phyloP scores from a whole-genome alignment of 2,888 invertebrate species.

The Andrena trimmerana region DNA sequence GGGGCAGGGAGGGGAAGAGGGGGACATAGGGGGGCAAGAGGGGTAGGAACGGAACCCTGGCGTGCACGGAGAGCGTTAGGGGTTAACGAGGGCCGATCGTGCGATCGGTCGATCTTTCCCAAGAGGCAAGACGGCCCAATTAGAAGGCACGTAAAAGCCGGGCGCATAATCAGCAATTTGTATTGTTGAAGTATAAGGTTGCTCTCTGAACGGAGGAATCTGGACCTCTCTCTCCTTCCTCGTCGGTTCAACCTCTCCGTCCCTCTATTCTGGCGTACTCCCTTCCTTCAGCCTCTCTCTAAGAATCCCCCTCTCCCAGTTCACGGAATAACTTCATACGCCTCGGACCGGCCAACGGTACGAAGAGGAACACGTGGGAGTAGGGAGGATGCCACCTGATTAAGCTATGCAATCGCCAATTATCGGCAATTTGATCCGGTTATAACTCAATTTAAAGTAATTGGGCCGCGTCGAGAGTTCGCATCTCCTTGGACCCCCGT shows the following conservation, averaged over 20 bases:
- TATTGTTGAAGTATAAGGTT: slow-evolving; percentile 75
- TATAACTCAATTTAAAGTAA: slow-evolving; percentile 83
- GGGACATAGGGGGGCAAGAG: neutral
- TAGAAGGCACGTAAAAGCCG: slow-evolving; percentile 78
- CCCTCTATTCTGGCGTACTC: slow-evolving; percentile 16
- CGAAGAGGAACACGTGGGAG: slow-evolving; percentile 24
- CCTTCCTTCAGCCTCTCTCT: slow-evolving; percentile 5
- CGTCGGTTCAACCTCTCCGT: neutral
- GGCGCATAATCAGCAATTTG: slow-evolving; percentile 81
- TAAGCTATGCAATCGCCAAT: slow-evolving; percentile 81
- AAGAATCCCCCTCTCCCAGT: slow-evolving; percentile 39
- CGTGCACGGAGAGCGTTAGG: slow-evolving; percentile 73
- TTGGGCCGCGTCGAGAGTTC: slow-evolving; percentile 75
- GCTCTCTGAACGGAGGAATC: slow-evolving; percentile 37
- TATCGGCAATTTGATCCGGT: slow-evolving; percentile 82
- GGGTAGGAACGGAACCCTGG: slow-evolving; percentile 58
- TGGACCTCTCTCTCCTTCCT: slow-evolving; percentile 14
- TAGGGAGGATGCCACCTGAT: slow-evolving; percentile 71
- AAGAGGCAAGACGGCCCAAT: slow-evolving; percentile 79
- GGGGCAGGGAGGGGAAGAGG: neutral
- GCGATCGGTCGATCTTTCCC: slow-evolving; percentile 80
- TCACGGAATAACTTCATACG: slow-evolving; percentile 73
- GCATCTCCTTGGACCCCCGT: slow-evolving; percentile 43
- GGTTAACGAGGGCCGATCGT: slow-evolving; percentile 80
- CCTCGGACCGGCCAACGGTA: slow-evolving; percentile 29